phyloP scores from a whole-genome alignment of 1,140 invertebrate species.

The Pachypeltis micranthus region DNA sequence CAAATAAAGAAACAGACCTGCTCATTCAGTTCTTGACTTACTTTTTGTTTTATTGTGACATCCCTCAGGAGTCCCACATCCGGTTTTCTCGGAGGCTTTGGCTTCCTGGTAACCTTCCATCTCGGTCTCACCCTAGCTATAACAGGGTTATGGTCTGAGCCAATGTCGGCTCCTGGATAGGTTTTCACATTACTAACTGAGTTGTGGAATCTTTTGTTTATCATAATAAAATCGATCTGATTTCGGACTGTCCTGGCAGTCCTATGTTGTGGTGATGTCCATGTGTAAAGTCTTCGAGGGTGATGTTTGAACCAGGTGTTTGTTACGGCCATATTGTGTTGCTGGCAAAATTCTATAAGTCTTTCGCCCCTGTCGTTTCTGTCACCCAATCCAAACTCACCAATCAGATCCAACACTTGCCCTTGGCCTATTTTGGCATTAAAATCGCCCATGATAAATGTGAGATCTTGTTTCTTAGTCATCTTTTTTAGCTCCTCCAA shows the following conservation, averaged over 20 bases:
- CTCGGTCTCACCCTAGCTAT: no score
- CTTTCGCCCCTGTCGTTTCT: constrained; percentile 30
- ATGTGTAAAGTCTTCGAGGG: constrained; percentile 31
- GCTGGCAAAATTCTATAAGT: constrained; percentile 29
- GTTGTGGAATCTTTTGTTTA: neutral
- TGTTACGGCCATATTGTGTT: constrained; percentile 26
- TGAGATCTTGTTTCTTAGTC: constrained; percentile 21
- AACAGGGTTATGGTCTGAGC: neutral
- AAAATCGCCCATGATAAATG: constrained; percentile 27
- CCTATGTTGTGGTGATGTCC: constrained; percentile 25
- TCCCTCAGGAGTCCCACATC: no score
- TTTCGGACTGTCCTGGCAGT: neutral
- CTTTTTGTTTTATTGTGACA: no score
- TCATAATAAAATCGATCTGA: neutral
- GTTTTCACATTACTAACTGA: neutral
- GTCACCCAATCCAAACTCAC: constrained; percentile 26
- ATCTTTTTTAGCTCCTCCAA: neutral
- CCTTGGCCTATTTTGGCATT: constrained; percentile 28
- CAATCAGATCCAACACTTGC: constrained; percentile 11
- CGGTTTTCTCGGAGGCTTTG: no score
- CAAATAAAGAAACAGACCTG: no score
- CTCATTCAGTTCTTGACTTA: no score
- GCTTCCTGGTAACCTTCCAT: no score
- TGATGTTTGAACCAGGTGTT: constrained; percentile 31
- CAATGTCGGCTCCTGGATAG: neutral